A percentile compares a stretch with the other conserved stretches of the same genome.
Conservation (phyloP, 2,113 vertebrate genomes). For the Dipodomys stephensi region DNA sequence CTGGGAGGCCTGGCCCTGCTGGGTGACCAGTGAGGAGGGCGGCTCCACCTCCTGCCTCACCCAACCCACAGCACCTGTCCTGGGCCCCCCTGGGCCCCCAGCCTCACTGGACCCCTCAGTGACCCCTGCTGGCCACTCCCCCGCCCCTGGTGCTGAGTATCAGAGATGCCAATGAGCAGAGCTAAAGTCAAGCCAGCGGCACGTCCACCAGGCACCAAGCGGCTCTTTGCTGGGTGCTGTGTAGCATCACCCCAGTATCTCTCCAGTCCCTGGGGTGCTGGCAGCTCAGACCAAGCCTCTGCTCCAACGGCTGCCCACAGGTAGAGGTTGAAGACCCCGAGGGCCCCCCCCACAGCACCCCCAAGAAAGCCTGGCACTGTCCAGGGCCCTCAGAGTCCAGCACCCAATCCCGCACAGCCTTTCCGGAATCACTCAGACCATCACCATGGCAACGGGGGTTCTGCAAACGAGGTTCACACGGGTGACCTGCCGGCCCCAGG, state of each 20-base stretch:
- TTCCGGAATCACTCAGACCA: no score
- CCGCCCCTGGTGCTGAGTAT: not conserved
- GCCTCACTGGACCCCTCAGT: not conserved
- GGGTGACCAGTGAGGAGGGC: constrained; percentile 41
- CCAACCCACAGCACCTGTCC: no score
- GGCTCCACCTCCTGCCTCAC: not conserved
- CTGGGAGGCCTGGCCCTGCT: constrained; percentile 28
- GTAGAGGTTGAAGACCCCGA: not conserved
- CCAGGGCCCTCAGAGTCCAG: no score
- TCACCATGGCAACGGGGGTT: no score
- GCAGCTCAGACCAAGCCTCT: not conserved
- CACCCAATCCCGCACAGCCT: no score
- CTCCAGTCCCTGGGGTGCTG: not conserved
- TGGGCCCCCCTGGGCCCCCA: not conserved
- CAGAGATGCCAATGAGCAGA: not conserved
- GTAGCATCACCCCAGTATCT: not conserved
- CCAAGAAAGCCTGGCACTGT: no score
- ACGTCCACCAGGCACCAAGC: no score
- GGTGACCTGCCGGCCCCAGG: no score
- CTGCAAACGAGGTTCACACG: no score
- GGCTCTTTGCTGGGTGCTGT: no score
- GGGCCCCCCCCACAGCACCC: no score
- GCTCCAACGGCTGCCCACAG: not conserved
- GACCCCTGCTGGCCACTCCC: not conserved
- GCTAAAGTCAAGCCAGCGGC: not conserved